A percentile compares a stretch with the other conserved stretches of the same genome.
These are phyloP conservation scores for Junonia oenone DNA, from an alignment of 2,888 invertebrate genomes.

Conservation along the genomic window DNA sequence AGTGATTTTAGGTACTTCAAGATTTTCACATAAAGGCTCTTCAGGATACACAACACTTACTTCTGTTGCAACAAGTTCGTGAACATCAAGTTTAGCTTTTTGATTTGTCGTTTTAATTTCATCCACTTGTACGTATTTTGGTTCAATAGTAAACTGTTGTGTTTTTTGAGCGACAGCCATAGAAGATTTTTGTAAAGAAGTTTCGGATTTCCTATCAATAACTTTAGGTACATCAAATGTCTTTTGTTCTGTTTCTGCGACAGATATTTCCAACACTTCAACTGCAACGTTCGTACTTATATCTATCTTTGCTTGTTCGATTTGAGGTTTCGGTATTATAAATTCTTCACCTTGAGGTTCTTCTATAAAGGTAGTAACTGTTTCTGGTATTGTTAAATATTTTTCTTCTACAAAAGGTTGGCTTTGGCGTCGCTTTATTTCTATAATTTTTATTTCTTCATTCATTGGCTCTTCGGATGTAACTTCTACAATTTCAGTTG, in stretches of 20 bases:
- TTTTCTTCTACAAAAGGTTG: slow-evolving; percentile 1
- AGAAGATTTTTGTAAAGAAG: slow-evolving; percentile 11
- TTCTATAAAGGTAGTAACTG: background rate
- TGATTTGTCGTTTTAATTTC: background rate
- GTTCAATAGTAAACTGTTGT: too few species aligned
- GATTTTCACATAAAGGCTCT: slow-evolving; percentile 1
- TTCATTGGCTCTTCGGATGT: slow-evolving; percentile 2
- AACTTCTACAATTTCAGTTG: slow-evolving; percentile 16
- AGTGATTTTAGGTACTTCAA: background rate
- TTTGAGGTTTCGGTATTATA: background rate
- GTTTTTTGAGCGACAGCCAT: slow-evolving; percentile 25
- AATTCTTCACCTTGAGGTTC: slow-evolving; percentile 7
- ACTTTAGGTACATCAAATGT: slow-evolving; percentile 22
- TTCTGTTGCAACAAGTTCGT: slow-evolving; percentile 3
- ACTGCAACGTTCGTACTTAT: slow-evolving; percentile 10
- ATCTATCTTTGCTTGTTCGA: slow-evolving; percentile 11
- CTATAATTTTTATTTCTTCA: slow-evolving; percentile 1
- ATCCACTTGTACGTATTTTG: too few species aligned
- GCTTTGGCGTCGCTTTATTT: background rate
- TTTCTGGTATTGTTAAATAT: background rate
- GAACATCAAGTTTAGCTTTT: slow-evolving; percentile 5
- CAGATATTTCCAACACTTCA: slow-evolving; percentile 32
- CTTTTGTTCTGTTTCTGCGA: slow-evolving; percentile 31
- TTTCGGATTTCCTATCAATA: slow-evolving; percentile 19
- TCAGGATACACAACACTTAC: background rate